phyloP scores from a whole-genome alignment of 2,797 vertebrate genomes.

The Aselliscus stoliczkanus region DNA sequence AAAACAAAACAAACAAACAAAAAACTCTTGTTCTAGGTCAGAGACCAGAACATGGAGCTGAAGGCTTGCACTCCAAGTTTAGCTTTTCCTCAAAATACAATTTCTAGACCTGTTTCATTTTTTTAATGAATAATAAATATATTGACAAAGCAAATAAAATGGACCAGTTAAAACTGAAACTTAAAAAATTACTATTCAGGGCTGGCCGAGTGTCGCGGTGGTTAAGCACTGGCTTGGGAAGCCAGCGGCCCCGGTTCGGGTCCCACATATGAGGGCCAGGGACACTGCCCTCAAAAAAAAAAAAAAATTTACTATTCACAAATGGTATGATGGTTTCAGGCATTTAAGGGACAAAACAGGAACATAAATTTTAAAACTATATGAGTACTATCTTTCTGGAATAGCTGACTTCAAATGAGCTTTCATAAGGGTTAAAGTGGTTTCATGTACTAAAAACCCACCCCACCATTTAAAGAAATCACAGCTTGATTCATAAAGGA shows the following conservation, averaged over 20 bases:
- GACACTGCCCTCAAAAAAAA: too few relatives aligned
- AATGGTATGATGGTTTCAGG: not conserved
- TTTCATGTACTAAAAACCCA: not conserved
- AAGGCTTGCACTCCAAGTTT: not conserved
- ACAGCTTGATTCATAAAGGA: not conserved
- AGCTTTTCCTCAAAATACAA: not conserved
- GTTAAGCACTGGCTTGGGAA: too few relatives aligned
- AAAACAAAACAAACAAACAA: too few relatives aligned
- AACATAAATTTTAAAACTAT: constrained; percentile 4
- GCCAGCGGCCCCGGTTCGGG: too few relatives aligned
- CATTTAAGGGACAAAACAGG: not conserved
- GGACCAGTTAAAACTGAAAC: not conserved
- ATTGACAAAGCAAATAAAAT: not conserved
- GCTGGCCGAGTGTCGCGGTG: too few relatives aligned
- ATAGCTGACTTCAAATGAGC: not conserved
- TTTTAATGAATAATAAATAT: not conserved
- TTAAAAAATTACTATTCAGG: constrained; percentile 8
- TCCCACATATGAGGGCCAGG: too few relatives aligned
- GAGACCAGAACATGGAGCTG: not conserved
- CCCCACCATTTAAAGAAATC: not conserved
- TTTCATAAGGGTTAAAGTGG: not conserved
- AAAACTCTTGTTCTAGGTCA: constrained; percentile 13
- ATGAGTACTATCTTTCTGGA: not conserved
- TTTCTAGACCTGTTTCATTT: not conserved
- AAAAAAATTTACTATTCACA: not conserved